Base-by-base conservation (phyloP, 2,888 invertebrate genomes). In the Lasioglossum leucozonium region DNA sequence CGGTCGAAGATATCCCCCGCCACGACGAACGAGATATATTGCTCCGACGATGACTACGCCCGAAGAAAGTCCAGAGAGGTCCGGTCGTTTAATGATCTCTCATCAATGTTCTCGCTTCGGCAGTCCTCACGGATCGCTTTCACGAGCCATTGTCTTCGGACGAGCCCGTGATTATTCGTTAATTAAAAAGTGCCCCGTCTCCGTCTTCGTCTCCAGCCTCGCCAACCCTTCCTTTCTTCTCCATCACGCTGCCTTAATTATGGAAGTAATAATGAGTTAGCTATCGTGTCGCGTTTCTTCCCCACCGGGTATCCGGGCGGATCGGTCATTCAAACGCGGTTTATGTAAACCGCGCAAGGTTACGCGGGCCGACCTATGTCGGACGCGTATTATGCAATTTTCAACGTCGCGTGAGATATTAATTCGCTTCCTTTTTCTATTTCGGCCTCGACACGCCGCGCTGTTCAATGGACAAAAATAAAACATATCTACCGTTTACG, bases 71-170 rank as follows among this genome's bases (percentile, higher is more conserved):
- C 83, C 82, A 75, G 79, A 69, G 58, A 58, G 13, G 13, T 22
- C 4, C 77, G 79, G 67, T 58, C 77, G 42, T 51, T 79, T 86
- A 89, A 91, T 67, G 84, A 91, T 87, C 75, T 34, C 34, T 82
- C 69, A 87, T 90, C 87, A 72, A 88, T 85, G 81, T 80, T 85
- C 87, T 37, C 74, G 76, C 74, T 82, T 47, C 78, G 73, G 44
- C 84, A 37, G 83, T 72, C 76, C 82, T 62, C 44, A 51, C 47
- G 79, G 77, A 82, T 86, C 86, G 85, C 87, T 89, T 90, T 89
- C 89, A 88, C 84, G 85, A 81, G 84, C 80, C 85, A 90, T 91
- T 90, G 88, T 89, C 79, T 84, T 75, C 79, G 81, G 72, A n/a
- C 84, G 72, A 72, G 44, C 72, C 74, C 82, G 82, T 69, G 84